These are phyloP conservation scores for Papilio elwesi DNA, from an alignment of 2,888 invertebrate genomes.

Conservation along the genomic window DNA sequence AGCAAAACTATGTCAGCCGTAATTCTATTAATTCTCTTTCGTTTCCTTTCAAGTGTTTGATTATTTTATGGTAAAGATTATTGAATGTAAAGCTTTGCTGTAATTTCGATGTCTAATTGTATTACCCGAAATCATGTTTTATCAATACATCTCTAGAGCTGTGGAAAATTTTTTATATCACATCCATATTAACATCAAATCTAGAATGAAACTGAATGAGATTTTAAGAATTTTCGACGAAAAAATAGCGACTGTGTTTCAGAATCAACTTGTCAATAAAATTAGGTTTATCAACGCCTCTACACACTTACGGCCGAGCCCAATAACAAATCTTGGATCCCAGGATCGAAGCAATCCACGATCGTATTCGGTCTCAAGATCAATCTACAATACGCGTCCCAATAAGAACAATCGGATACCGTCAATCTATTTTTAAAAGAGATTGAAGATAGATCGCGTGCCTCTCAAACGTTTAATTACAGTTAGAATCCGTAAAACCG, in stretches of 20 bases:
- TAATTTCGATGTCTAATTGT: not conserved
- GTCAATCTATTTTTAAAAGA: no score
- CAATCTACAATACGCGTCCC: no score
- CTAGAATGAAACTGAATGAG: slow-evolving; percentile 6
- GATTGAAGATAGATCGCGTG: no score
- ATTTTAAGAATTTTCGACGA: slow-evolving; percentile 39
- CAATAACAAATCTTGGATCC: no score
- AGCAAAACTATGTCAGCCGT: slow-evolving; percentile 2
- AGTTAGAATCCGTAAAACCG: no score
- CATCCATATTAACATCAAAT: slow-evolving; percentile 23
- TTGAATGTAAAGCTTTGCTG: slow-evolving; percentile 7
- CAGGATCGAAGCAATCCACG: no score
- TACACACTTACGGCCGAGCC: no score
- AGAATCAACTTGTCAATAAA: slow-evolving; percentile 56
- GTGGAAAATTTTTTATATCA: slow-evolving; percentile 15
- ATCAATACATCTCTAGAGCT: not conserved
- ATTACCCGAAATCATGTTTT: not conserved
- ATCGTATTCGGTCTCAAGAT: no score
- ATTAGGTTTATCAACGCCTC: slow-evolving; percentile 43
- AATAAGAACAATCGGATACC: no score
- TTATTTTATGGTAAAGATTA: slow-evolving; percentile 10
- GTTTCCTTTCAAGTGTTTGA: not conserved
- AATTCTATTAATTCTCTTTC: not conserved
- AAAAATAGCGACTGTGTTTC: slow-evolving; percentile 57
- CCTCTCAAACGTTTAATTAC: no score